A percentile compares a stretch with the other conserved stretches of the same genome.
These are phyloP conservation scores for Synanthedon andrenaeformis DNA, from an alignment of 2,888 invertebrate species.

Conservation along the genomic window DNA sequence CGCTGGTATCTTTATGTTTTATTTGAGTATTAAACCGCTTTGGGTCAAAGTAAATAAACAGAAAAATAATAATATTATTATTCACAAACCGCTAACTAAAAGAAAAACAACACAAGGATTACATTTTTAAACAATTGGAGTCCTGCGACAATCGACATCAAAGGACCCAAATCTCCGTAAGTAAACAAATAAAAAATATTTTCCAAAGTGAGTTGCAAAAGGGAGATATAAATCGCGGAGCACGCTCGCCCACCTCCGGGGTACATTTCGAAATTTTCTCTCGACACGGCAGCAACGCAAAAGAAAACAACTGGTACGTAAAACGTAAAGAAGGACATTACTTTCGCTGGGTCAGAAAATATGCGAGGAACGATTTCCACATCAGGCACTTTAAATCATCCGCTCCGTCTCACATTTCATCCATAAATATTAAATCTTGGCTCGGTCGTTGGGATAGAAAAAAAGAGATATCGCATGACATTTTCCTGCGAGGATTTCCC, in stretches of 20 bases:
- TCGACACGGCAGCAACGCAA: conserved; percentile 22
- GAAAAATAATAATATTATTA: conserved; percentile 1
- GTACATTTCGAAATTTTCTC: conserved; percentile 52
- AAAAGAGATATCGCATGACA: conserved; percentile 57
- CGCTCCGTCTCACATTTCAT: conserved; percentile 66
- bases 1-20: no score
- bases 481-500: conserved; percentile 57
- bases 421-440: conserved; percentile 69
- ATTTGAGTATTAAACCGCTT: no score
- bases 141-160: conserved; percentile 55
- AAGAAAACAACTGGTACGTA: conserved; percentile 65
- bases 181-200: conserved; percentile 62
- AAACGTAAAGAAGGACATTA: conserved; percentile 63
- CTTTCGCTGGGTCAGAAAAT: conserved; percentile 67
- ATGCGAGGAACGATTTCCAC: conserved; percentile 65
- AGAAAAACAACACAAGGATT: conserved; percentile 28
- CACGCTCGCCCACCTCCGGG: conserved; percentile 50
- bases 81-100: conserved; percentile 28
- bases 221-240: conserved; percentile 57
- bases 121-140: conserved; percentile 41
- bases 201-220: conserved; percentile 48
- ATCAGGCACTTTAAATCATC: conserved; percentile 68
- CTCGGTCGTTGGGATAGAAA: conserved; percentile 53
- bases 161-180: conserved; percentile 59
- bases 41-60: no score